Conservation (phyloP, 2,888 invertebrate species). For the Ormyrus labotus region DNA sequence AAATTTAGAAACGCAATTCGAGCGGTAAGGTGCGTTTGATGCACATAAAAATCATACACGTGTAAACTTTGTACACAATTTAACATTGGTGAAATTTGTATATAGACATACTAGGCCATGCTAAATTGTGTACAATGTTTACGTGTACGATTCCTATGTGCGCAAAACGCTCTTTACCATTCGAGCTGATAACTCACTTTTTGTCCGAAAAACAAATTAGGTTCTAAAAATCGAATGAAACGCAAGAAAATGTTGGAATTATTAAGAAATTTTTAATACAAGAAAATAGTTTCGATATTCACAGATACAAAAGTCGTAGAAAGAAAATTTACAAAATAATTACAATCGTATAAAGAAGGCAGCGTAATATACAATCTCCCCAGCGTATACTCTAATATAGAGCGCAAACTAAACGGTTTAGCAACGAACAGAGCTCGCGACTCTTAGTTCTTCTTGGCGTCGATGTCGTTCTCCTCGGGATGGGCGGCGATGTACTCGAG, state of each 20-base stretch:
- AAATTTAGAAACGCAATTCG: too few relatives aligned
- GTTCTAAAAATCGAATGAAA: neutral
- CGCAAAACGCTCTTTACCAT: too few relatives aligned
- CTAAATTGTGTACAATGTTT: too few relatives aligned
- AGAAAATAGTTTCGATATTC: constrained; percentile 12
- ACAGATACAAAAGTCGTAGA: neutral
- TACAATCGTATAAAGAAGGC: neutral
- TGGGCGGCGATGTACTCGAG: constrained; percentile 68
- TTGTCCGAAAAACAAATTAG: neutral
- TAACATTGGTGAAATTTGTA: too few relatives aligned
- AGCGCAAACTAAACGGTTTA: neutral
- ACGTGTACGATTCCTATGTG: too few relatives aligned
- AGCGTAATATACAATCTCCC: neutral
- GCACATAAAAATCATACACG: too few relatives aligned
- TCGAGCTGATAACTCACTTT: neutral
- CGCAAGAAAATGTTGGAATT: neutral
- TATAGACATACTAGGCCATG: too few relatives aligned
- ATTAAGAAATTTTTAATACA: constrained; percentile 39
- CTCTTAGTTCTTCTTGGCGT: neutral
- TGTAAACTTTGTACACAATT: too few relatives aligned
- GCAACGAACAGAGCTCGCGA: neutral
- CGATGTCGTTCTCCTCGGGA: constrained; percentile 58
- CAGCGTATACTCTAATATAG: constrained; percentile 32
- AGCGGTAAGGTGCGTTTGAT: too few relatives aligned
- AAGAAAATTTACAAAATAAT: constrained; percentile 9